Evolutionary conservation across 2,113 vertebrate species (phyloP).

Genomic region (Mus musculus): GRCm39 chr8:59382501-59383000

Average conservation of each 20-base stretch:
- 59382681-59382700: neutral
- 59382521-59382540: neutral
- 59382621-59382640: neutral
- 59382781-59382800: neutral
- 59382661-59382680: neutral
- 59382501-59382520: neutral
- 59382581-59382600: neutral
- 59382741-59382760: neutral
- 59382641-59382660: neutral
- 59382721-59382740: neutral
- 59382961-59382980: too few relatives aligned
- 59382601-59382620: neutral
- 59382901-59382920: too few relatives aligned
- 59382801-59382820: too few relatives aligned
- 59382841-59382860: neutral
- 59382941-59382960: too few relatives aligned
- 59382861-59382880: conserved; percentile 16
- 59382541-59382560: neutral
- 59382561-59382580: neutral
- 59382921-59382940: too few relatives aligned
- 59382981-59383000: too few relatives aligned
- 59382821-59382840: conserved; percentile 2
- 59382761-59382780: neutral
- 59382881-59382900: neutral
- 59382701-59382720: neutral